These are phyloP conservation scores for Neocrepidodera transversa DNA, from an alignment of 2,888 invertebrate species.

Conservation along the genomic window DNA sequence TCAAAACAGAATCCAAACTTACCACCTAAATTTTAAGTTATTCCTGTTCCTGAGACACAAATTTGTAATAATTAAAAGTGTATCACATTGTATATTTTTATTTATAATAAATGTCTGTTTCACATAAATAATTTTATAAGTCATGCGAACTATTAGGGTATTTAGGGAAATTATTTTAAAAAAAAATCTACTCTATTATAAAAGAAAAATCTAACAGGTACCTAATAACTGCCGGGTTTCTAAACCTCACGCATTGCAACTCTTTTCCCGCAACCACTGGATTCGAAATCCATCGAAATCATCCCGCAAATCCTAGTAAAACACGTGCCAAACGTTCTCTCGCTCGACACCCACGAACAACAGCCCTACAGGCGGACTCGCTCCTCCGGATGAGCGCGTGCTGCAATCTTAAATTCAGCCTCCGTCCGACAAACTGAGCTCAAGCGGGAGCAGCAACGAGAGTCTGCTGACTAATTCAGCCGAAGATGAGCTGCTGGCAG, in stretches of 20 bases:
- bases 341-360: conserved; percentile 5
- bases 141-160: too few species aligned
- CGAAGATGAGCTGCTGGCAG: conserved; percentile 26
- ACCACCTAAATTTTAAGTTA: too few species aligned
- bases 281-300: conserved; percentile 18
- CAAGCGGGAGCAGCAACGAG: conserved; percentile 16
- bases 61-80: too few species aligned
- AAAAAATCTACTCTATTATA: too few species aligned
- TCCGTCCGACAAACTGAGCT: conserved; percentile 29
- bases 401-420: conserved; percentile 17
- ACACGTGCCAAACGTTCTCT: background rate
- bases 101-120: too few species aligned
- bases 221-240: conserved; percentile 4
- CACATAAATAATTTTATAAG: too few species aligned
- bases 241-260: conserved; percentile 1
- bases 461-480: conserved; percentile 17
- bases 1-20: too few species aligned
- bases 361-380: background rate
- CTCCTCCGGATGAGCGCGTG: conserved; percentile 6
- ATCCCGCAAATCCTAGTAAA: conserved; percentile 17
- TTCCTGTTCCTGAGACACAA: too few species aligned
- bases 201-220: conserved; percentile 1
- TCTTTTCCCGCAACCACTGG: conserved; percentile 6
- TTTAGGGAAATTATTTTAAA: too few species aligned
- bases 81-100: too few species aligned